Conservation (phyloP, 2,797 vertebrate species). For the Acanthiza pusilla region DNA sequence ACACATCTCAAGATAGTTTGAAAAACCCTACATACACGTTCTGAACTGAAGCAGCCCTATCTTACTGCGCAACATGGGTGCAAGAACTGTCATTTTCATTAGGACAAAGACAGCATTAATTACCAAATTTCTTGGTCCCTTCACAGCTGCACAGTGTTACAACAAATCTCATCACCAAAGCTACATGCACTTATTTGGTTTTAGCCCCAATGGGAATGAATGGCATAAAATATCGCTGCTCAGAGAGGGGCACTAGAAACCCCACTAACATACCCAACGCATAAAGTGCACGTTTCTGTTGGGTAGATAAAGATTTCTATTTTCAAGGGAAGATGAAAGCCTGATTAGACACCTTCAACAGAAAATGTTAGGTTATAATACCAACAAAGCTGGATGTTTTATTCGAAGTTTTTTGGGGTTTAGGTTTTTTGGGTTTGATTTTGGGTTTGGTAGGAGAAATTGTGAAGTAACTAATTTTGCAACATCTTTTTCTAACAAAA, state of each 20-base stretch:
- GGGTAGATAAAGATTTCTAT: neutral
- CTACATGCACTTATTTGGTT: neutral
- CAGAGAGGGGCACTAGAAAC: neutral
- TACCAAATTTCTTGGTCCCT: neutral
- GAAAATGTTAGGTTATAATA: neutral
- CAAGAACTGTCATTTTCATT: neutral
- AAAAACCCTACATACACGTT: neutral
- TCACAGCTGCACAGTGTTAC: neutral
- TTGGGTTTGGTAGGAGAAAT: neutral
- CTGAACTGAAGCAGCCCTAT: neutral
- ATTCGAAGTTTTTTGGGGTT: neutral
- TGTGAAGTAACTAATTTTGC: neutral
- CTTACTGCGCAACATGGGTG: neutral
- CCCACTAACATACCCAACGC: accelerated
- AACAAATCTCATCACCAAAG: neutral
- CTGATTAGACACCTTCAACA: neutral
- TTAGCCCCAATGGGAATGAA: neutral
- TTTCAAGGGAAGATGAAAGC: neutral
- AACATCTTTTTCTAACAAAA: neutral
- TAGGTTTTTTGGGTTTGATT: neutral
- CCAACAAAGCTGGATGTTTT: neutral
- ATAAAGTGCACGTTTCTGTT: neutral
- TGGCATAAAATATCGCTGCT: neutral
- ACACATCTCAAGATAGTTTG: neutral
- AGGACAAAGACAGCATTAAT: neutral